Evolutionary conservation across 2,797 vertebrate genomes (phyloP).

Genomic region (Poecilia gillii): DNA sequence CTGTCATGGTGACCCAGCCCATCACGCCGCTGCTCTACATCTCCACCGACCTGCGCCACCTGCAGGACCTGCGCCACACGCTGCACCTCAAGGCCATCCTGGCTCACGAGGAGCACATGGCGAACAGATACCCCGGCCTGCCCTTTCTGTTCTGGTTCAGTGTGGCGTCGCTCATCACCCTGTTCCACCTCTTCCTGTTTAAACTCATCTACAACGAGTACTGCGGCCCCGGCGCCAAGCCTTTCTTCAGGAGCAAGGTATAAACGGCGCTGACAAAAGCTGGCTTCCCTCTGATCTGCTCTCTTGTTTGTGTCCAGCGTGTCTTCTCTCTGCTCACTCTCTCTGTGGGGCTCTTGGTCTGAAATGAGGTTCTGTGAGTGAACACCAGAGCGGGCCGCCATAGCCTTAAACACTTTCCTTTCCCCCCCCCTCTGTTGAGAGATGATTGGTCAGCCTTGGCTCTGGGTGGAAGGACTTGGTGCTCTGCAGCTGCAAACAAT

Average conservation of each 20-base stretch:
- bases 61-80: constrained; percentile 94
- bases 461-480: not conserved
- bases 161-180: constrained; percentile 94
- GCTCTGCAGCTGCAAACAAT: not conserved
- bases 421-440: not conserved
- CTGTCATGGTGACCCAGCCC: constrained; percentile 95
- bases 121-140: constrained; percentile 93
- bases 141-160: constrained; percentile 99
- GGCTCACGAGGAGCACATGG: constrained; percentile 99
- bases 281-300: constrained; percentile 34
- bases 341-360: constrained; percentile 51
- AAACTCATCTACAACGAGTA: constrained; percentile 99
- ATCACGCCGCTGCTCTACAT: constrained; percentile 96
- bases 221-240: constrained; percentile 95
- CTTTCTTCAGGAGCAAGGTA: constrained; percentile 98
- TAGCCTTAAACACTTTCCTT: constrained; percentile 5
- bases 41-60: constrained; percentile 91
- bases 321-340: constrained; percentile 35
- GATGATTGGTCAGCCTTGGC: not conserved
- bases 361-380: constrained; percentile 44
- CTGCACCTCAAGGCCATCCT: constrained; percentile 96
- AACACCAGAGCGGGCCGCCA: constrained; percentile 15
- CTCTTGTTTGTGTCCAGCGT: constrained; percentile 45
- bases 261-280: constrained; percentile 60
- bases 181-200: constrained; percentile 99